Percentiles rank a stretch among this genome's conserved stretches.
Evolutionary conservation across 2,888 invertebrate species (phyloP).

Genomic region (Leptothorax acervorum): DNA sequence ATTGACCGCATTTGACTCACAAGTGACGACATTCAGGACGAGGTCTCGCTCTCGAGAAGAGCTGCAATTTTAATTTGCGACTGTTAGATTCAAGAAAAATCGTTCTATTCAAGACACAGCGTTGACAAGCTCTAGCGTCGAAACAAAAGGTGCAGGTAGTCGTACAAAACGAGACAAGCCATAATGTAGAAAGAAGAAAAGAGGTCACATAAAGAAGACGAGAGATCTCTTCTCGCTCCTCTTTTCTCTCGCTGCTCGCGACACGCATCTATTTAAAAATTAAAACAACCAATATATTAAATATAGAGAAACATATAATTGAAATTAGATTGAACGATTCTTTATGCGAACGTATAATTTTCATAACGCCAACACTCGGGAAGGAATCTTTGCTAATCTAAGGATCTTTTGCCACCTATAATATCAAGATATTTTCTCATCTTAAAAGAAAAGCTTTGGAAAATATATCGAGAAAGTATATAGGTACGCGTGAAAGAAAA

Average conservation of each 20-base stretch:
- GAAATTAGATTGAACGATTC: not conserved
- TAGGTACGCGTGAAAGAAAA: not conserved
- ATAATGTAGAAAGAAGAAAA: not conserved
- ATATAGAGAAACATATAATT: not conserved
- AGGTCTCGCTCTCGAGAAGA: conserved; percentile 34
- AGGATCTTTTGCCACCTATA: not conserved
- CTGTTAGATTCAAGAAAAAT: conserved; percentile 17
- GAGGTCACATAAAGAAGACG: not conserved
- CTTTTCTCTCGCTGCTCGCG: not conserved
- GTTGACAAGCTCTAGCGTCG: not conserved
- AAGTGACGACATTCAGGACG: conserved; percentile 47
- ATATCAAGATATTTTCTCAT: not conserved
- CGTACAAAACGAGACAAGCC: not conserved
- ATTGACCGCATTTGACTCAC: conserved; percentile 32
- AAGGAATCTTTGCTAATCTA: not conserved
- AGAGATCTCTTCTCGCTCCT: not conserved
- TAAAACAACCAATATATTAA: not conserved
- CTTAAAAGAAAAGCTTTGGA: not conserved
- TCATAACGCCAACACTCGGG: not conserved
- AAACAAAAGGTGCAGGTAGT: not conserved
- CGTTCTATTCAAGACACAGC: not conserved
- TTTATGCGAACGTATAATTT: not conserved
- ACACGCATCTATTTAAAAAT: not conserved
- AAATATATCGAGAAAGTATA: not conserved
- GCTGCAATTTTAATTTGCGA: conserved; percentile 21